A percentile compares a stretch with the other conserved stretches of the same genome.
These are phyloP conservation scores for Danio tinwini DNA, from an alignment of 2,797 vertebrate genomes.

Conservation along the genomic window DNA sequence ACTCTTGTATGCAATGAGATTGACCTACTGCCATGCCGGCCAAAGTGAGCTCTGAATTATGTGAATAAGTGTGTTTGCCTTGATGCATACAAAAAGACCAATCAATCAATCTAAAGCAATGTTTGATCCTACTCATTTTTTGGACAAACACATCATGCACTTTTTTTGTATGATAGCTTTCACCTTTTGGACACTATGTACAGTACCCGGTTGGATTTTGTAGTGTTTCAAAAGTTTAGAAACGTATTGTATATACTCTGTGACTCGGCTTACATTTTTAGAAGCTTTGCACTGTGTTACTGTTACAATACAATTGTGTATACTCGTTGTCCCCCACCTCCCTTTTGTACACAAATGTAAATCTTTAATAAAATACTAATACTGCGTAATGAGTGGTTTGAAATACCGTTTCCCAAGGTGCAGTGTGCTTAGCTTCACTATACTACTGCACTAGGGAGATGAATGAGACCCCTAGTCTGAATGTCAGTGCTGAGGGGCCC, in stretches of 20 bases:
- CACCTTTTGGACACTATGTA: conserved; percentile 39
- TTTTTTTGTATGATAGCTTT: conserved; percentile 40
- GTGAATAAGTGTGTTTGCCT: conserved; percentile 7
- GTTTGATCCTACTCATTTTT: conserved; percentile 59
- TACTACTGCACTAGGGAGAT: too few relatives aligned
- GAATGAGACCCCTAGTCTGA: too few relatives aligned
- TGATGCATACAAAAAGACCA: conserved; percentile 14
- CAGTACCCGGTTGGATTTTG: conserved; percentile 34
- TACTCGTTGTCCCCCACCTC: conserved; percentile 58
- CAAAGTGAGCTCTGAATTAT: conserved; percentile 13
- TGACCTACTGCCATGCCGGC: conserved; percentile 8
- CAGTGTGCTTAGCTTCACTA: neutral
- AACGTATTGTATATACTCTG: conserved; percentile 61
- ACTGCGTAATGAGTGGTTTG: neutral
- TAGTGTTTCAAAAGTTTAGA: conserved; percentile 40
- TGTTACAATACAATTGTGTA: conserved; percentile 65
- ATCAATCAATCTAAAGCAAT: conserved; percentile 33
- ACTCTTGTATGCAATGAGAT: conserved; percentile 5
- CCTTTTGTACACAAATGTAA: conserved; percentile 75
- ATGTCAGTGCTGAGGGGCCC: too few relatives aligned
- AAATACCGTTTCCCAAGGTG: neutral
- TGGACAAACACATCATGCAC: conserved; percentile 54
- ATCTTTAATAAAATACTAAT: conserved; percentile 72
- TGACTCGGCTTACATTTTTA: conserved; percentile 54
- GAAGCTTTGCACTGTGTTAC: conserved; percentile 64